phyloP scores from a whole-genome alignment of 2,888 invertebrate genomes.

The Apamea crenata region DNA sequence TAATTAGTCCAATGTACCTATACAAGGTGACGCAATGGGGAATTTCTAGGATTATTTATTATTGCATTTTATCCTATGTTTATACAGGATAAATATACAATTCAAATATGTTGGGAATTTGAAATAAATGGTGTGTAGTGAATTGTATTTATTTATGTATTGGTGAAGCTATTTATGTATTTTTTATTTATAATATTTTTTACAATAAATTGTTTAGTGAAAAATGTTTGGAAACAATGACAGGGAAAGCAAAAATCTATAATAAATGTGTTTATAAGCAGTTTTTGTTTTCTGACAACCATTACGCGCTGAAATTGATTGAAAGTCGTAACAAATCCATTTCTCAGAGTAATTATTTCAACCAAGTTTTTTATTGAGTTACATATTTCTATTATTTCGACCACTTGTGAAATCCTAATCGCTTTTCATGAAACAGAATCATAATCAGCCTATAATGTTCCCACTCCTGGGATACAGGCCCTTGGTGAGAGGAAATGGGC shows the following conservation, averaged over 20 bases:
- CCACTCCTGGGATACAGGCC: no score
- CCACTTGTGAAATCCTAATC: neutral
- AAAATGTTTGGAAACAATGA: conserved; percentile 2
- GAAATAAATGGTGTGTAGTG: conserved; percentile 35
- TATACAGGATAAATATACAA: conserved; percentile 56
- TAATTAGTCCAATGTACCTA: conserved; percentile 15
- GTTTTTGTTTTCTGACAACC: neutral
- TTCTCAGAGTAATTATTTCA: neutral
- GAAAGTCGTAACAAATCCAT: neutral
- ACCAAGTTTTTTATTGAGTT: neutral
- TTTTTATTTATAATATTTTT: neutral
- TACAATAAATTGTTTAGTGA: neutral
- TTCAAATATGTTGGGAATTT: conserved; percentile 20
- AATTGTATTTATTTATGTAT: conserved; percentile 39
- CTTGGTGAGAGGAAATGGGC: no score
- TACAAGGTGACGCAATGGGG: conserved; percentile 55
- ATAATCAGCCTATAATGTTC: no score
- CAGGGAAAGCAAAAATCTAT: neutral
- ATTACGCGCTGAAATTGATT: neutral
- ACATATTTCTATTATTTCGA: neutral
- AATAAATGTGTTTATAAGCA: neutral
- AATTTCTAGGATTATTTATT: conserved; percentile 58
- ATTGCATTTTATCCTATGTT: conserved; percentile 56
- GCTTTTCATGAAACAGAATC: neutral
- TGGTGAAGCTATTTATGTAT: conserved; percentile 12